phyloP scores from a whole-genome alignment of 64 coral and sea anemone species.

The Actinia tenebrosa region DNA sequence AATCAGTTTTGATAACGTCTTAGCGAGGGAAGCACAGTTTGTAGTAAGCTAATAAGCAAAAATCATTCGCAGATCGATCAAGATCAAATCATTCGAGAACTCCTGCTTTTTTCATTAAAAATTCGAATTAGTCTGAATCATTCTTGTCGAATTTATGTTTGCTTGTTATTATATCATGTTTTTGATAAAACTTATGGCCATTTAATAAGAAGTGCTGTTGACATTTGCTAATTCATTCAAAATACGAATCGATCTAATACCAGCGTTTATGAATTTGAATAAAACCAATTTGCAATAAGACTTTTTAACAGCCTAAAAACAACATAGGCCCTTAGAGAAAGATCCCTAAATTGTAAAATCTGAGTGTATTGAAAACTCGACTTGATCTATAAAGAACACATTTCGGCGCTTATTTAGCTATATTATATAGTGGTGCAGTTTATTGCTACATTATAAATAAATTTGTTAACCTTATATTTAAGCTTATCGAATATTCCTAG shows the following conservation, averaged over 20 bases:
- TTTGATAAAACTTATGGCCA: neutral
- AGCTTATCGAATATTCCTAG: too few relatives aligned
- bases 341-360: too few relatives aligned
- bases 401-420: too few relatives aligned
- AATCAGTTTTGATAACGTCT: conserved; percentile 2
- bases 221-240: neutral
- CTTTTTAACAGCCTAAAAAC: too few relatives aligned
- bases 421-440: too few relatives aligned
- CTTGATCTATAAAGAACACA: too few relatives aligned
- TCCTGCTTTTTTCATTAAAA: neutral
- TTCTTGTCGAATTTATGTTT: neutral
- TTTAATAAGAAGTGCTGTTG: neutral
- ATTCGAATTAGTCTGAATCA: neutral
- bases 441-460: too few relatives aligned
- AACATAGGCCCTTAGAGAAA: too few relatives aligned
- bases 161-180: neutral
- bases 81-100: neutral
- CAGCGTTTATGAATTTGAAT: too few relatives aligned
- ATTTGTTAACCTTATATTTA: too few relatives aligned
- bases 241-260: neutral
- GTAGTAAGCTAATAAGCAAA: neutral
- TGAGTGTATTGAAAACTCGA: too few relatives aligned
- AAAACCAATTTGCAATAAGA: too few relatives aligned
- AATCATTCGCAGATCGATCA: neutral
- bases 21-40: neutral